Evolutionary conservation across 2,797 vertebrate genomes (phyloP), one percentile per base, ranked within the genome.

Genomic region (Alca torda): DNA sequence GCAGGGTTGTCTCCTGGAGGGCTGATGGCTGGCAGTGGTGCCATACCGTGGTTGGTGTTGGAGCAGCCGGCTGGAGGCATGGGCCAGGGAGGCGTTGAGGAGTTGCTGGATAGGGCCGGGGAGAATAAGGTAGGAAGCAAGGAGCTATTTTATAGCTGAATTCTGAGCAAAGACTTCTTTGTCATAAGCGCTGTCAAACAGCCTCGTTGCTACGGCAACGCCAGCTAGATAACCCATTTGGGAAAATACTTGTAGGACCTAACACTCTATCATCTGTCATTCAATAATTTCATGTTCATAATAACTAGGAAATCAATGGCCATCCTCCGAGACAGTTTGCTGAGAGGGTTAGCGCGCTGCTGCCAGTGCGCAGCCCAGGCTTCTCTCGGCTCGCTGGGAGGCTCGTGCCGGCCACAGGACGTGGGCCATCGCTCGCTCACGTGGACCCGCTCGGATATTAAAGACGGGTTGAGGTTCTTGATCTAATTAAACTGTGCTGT

Each of bases 231-330:
- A 98, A 98, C 97, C 98, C 98, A 97, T 98, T 96, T 97, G 98
- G 96, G 98, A 98, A 98, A 98, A 98, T 98, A 97, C 98, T 98
- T 96, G 97, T 97, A 97, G 98, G 97, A 97, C 98, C 98, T 97
- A 97, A 98, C 98, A 98, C 98, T 98, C 98, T 98, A 98, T 99
- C 98, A 99, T 98, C 98, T 98, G 98, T 98, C 98, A 98, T 98
- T 98, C 98, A 98, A 99, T 99, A 98, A 99, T 99, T 99, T 98
- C 96, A 94, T 98, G 98, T 99, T 99, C 98, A 98, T 99, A 98
- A 98, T 99, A 99, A 99, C 98, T 98, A 98, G 97, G 97, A 99
- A 99, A 99, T 99, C 98, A 98, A 98, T 99, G 98, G 82, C 83
- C 94, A 87, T 98, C 98, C 98, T 98, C 92, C 4, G 97, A 98